Percentiles rank a stretch among this genome's conserved stretches.
Evolutionary conservation across 2,113 vertebrate genomes (phyloP).

Genomic region (Leptobrachium leishanense): DNA sequence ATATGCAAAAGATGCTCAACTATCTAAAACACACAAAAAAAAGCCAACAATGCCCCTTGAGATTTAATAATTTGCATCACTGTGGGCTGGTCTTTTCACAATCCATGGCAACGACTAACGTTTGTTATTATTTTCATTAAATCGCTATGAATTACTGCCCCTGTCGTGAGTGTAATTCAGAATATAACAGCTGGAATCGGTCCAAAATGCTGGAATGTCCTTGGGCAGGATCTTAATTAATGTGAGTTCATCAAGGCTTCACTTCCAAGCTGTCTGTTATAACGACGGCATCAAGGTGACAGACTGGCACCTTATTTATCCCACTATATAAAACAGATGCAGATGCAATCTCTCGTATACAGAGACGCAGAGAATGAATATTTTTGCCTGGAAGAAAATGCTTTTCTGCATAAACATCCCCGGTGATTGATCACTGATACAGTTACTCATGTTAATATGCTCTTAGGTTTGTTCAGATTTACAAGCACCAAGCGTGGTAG

Average conservation of each 20-base stretch:
- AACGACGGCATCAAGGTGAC: conserved; percentile 16
- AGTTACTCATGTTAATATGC: background rate
- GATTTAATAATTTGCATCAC: too few relatives aligned
- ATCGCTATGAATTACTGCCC: conserved; percentile 2
- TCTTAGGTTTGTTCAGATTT: background rate
- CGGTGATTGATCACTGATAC: conserved; percentile 1
- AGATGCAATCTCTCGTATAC: background rate
- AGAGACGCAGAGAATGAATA: background rate
- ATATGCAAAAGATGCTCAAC: too few relatives aligned
- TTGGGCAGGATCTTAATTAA: conserved; percentile 35
- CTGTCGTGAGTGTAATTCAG: background rate
- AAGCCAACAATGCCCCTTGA: too few relatives aligned
- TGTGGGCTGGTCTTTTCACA: too few relatives aligned
- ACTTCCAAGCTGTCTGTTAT: conserved; percentile 2
- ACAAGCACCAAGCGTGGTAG: background rate
- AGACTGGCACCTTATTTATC: background rate
- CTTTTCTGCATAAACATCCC: background rate
- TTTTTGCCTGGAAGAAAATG: background rate
- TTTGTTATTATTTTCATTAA: background rate
- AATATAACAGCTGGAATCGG: background rate
- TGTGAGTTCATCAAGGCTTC: background rate
- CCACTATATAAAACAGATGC: background rate
- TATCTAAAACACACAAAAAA: too few relatives aligned
- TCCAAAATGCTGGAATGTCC: conserved; percentile 2
- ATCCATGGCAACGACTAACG: too few relatives aligned